These are phyloP conservation scores for Calypte anna DNA, from an alignment of 2,113 vertebrate genomes.

Conservation along the genomic window DNA sequence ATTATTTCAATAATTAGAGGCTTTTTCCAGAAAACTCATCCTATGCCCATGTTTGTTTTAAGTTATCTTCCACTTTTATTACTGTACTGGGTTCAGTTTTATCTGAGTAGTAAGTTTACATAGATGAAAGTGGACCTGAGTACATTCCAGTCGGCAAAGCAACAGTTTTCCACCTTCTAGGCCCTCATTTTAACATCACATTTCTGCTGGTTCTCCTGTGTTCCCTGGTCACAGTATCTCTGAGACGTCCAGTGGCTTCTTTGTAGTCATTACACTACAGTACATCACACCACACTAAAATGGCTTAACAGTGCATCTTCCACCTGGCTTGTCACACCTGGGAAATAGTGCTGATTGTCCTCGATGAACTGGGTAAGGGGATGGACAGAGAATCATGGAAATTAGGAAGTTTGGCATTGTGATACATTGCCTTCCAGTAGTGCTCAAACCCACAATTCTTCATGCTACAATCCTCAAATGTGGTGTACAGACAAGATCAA, in stretches of 20 bases:
- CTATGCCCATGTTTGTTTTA: background rate
- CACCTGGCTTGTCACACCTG: background rate
- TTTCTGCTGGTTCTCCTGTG: background rate
- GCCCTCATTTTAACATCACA: background rate
- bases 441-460: background rate
- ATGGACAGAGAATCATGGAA: background rate
- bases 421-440: background rate
- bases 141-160: background rate
- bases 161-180: background rate
- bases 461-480: fast-evolving
- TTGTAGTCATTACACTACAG: background rate
- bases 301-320: background rate
- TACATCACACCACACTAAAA: background rate
- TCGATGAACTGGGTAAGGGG: background rate
- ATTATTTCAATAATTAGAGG: background rate
- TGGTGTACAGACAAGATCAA: background rate
- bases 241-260: background rate
- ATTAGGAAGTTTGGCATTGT: fast-evolving
- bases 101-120: background rate
- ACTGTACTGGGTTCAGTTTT: background rate
- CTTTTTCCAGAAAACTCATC: background rate
- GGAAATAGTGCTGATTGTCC: background rate
- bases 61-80: background rate
- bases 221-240: background rate
- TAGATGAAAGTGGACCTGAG: background rate